Base-by-base conservation (phyloP, 2,797 vertebrate species). In the Siniperca scherzeri region DNA sequence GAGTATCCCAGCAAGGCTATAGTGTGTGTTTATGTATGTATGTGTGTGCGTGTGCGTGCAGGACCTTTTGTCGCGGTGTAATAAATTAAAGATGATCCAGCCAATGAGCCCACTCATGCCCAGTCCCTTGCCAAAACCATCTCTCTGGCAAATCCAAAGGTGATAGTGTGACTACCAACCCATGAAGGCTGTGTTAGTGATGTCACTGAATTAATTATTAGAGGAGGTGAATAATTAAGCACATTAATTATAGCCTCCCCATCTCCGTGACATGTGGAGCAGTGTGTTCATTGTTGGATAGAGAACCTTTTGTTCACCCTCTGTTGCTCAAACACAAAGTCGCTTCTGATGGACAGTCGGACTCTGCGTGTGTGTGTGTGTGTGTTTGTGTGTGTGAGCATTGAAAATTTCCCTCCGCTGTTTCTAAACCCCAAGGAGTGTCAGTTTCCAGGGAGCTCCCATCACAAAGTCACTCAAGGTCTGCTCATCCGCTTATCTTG, bases 1-100 rank as follows among this genome's bases (percentile, higher is more conserved):
- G 97, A 97, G 96, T 96, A 91, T 91, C 87, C 81, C 82, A 66
- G 88, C 91, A 88, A 87, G 83, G 67, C 82, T 90, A 16, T 75
- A 56, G 74, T 81, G 65, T 89, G 77, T 82, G 67, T 83, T 46
- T 81, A 61, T 71, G 73, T 82, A 74, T 56, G 50, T 70, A 14
- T 69, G 13, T 62, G 65, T 66, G 62, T 61, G 52, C 62, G 68
- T 59, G 57, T 67, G 67, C 48, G 73, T 80, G 69, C 55, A 62
- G 68, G 56, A 69, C 70, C 53, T 85, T 87, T 87, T 80, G 75
- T 82, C 8, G 9, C 50, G 8, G 21, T 73, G 73, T 90, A 84
- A 90, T 91, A 87, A 91, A 92, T 85, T 83, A 70, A 91, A 77
- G 78, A 91, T 90, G 77, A 92, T 88, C 77, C 60, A 72, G 75